phyloP scores from a whole-genome alignment of 2,797 vertebrate species.

The Scolopax bukidnonensis region DNA sequence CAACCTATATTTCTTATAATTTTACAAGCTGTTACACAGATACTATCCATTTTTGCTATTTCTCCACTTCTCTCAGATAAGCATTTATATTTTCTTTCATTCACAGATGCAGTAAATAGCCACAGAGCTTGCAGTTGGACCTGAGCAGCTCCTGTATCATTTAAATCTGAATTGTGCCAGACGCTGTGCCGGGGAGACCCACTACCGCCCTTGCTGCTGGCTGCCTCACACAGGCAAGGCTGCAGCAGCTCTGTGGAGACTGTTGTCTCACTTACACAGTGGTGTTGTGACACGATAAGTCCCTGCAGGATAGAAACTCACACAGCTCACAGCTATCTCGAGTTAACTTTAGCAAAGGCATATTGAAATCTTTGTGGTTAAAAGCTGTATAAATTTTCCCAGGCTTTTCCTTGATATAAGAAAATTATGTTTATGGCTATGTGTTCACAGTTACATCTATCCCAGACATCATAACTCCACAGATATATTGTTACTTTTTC shows the following conservation, averaged over 20 bases:
- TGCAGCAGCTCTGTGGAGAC: background rate
- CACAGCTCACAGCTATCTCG: background rate
- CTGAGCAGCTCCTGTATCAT: accelerated
- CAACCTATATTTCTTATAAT: background rate
- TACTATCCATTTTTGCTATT: background rate
- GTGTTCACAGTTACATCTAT: background rate
- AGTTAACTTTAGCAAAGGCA: background rate
- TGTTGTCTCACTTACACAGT: background rate
- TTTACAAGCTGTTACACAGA: background rate
- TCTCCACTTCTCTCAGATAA: background rate
- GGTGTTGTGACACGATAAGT: accelerated
- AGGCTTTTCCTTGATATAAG: background rate
- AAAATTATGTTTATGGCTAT: background rate
- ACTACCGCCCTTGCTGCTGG: accelerated
- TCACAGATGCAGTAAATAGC: background rate
- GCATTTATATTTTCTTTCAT: background rate
- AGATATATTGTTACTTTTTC: background rate
- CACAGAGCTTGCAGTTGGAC: background rate
- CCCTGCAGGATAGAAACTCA: background rate
- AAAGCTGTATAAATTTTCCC: background rate
- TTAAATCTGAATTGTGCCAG: background rate
- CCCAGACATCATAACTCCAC: background rate
- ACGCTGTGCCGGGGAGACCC: background rate
- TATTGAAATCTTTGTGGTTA: background rate
- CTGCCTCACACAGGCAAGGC: background rate